Conservation (phyloP, 2,113 vertebrate species). For the Centropus unirufus region DNA sequence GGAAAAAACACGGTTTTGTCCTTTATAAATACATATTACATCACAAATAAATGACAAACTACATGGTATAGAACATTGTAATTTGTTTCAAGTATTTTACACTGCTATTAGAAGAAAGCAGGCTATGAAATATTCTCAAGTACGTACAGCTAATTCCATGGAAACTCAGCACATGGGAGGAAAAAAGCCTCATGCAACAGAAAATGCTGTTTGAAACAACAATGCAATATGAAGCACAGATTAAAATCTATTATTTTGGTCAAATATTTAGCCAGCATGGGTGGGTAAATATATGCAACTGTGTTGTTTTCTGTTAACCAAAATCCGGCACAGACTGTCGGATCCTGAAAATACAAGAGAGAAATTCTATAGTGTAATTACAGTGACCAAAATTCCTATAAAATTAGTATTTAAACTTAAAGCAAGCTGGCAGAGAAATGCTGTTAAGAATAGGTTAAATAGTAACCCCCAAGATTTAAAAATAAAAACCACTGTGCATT, state of each 20-base stretch:
- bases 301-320: background rate
- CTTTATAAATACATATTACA: background rate
- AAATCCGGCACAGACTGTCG: slow-evolving; percentile 23
- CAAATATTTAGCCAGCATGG: slow-evolving; percentile 47
- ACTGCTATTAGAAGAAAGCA: background rate
- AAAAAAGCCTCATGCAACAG: background rate
- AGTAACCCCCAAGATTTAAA: background rate
- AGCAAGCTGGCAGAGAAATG: background rate
- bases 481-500: background rate
- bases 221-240: background rate
- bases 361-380: background rate
- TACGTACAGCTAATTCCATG: background rate
- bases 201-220: slow-evolving; percentile 35
- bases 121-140: background rate
- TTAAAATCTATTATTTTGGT: slow-evolving; percentile 53
- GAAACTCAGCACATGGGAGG: background rate
- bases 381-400: slow-evolving; percentile 30
- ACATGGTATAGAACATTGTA: accelerated
- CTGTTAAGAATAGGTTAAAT: background rate
- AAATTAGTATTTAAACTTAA: slow-evolving; percentile 35
- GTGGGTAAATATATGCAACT: slow-evolving; percentile 51
- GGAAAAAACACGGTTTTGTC: background rate
- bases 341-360: slow-evolving; percentile 20
- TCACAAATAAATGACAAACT: background rate
- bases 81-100: background rate